These are phyloP conservation scores for Hirtodrosophila cameraria DNA, from an alignment of 2,888 invertebrate genomes.

Conservation along the genomic window DNA sequence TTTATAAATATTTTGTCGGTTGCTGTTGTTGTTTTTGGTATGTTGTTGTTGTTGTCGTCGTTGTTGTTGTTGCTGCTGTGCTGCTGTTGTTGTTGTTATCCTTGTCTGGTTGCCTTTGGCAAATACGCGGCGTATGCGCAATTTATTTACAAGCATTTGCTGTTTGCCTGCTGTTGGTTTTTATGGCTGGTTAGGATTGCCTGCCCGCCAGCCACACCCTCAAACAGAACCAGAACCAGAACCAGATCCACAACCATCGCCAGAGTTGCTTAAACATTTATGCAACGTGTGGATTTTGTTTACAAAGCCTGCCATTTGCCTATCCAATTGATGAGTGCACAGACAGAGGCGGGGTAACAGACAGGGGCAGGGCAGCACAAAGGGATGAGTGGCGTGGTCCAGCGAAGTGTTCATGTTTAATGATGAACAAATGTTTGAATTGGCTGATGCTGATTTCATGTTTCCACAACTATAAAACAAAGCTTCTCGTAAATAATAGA, in stretches of 20 bases:
- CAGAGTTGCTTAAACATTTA: constrained; percentile 62
- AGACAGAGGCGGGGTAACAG: neutral
- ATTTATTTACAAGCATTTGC: constrained; percentile 60
- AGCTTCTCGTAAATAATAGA: too few species aligned
- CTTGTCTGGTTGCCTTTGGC: constrained; percentile 43
- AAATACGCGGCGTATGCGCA: constrained; percentile 67
- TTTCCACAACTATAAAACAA: too few species aligned
- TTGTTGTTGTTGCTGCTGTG: constrained; percentile 29
- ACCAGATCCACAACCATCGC: too few species aligned
- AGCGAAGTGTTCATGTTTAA: constrained; percentile 32
- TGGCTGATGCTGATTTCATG: constrained; percentile 19
- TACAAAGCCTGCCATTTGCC: constrained; percentile 16
- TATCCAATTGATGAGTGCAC: constrained; percentile 36
- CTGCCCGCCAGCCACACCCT: too few species aligned
- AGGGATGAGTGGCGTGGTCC: too few species aligned
- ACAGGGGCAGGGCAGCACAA: neutral
- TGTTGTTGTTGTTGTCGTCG: constrained; percentile 4
- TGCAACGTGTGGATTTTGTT: constrained; percentile 42
- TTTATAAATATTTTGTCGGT: constrained; percentile 56
- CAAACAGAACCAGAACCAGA: too few species aligned
- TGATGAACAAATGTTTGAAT: constrained; percentile 39
- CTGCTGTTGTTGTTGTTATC: constrained; percentile 29
- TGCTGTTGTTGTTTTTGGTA: constrained; percentile 7
- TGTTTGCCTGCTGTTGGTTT: constrained; percentile 47
- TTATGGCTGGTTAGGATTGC: constrained; percentile 43